Evolutionary conservation across 2,113 vertebrate species (phyloP).

Genomic region (Beaufortia kweichowensis): DNA sequence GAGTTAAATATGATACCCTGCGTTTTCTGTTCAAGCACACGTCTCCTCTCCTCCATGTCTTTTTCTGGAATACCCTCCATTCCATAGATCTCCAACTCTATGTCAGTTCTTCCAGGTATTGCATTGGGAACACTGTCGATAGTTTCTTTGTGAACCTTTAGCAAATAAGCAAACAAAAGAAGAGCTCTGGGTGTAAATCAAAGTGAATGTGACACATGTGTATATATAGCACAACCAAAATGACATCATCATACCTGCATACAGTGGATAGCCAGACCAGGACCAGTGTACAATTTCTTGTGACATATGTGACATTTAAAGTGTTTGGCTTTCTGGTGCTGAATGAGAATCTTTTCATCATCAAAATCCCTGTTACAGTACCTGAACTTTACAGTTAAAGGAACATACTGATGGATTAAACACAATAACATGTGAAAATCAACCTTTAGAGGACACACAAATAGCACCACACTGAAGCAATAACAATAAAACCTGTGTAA

Average conservation of each 20-base stretch:
- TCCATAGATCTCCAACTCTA: slow-evolving; percentile 97
- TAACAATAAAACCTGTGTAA: too few species aligned
- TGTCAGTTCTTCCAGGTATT: slow-evolving; percentile 95
- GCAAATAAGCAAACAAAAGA: slow-evolving; percentile 9
- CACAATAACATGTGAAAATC: not conserved
- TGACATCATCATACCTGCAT: slow-evolving; percentile 85
- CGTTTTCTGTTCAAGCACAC: slow-evolving; percentile 95
- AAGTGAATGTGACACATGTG: not conserved
- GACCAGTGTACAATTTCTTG: slow-evolving; percentile 96
- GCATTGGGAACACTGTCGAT: slow-evolving; percentile 98
- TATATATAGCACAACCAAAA: not conserved
- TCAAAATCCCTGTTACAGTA: slow-evolving; percentile 99
- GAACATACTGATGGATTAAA: not conserved
- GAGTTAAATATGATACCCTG: slow-evolving; percentile 76
- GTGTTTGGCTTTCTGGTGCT: slow-evolving; percentile 98
- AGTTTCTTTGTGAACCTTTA: slow-evolving; percentile 96
- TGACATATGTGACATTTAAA: slow-evolving; percentile 99
- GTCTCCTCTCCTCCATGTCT: slow-evolving; percentile 94
- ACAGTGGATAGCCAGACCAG: slow-evolving; percentile 96
- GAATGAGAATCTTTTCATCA: slow-evolving; percentile 98
- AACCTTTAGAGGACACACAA: not conserved
- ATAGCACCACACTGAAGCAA: too few species aligned
- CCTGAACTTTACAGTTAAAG: slow-evolving; percentile 82
- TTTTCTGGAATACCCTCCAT: slow-evolving; percentile 99
- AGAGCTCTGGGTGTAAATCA: not conserved